A percentile compares a stretch with the other conserved stretches of the same genome.
These are phyloP conservation scores for Miichthys miiuy DNA, from an alignment of 2,797 vertebrate species.

Conservation along the genomic window DNA sequence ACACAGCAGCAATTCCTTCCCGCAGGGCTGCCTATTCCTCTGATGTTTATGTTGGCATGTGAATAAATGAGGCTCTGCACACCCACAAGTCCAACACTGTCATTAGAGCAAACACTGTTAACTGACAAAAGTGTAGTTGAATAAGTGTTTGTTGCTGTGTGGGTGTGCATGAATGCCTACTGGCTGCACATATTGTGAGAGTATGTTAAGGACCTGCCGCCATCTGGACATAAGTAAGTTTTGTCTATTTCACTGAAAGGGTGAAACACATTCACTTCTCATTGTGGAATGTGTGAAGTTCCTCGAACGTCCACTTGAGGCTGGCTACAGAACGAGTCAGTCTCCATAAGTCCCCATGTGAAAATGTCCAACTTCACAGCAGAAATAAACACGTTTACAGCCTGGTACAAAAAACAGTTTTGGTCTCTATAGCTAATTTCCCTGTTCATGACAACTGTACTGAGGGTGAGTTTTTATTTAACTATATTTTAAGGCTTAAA, in stretches of 20 bases:
- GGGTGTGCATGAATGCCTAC: constrained; percentile 32
- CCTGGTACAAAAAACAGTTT: too few species aligned
- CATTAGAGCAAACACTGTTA: constrained; percentile 66
- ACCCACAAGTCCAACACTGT: constrained; percentile 69
- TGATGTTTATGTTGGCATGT: constrained; percentile 67
- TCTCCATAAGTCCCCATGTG: too few species aligned
- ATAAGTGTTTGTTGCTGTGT: constrained; percentile 42
- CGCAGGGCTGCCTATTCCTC: constrained; percentile 33
- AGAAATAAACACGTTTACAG: too few species aligned
- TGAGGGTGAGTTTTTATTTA: too few species aligned
- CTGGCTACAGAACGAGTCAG: too few species aligned
- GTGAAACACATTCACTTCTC: constrained; percentile 16
- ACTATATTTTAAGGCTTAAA: too few species aligned
- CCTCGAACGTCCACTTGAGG: too few species aligned
- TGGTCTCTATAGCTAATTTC: too few species aligned
- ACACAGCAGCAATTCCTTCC: constrained; percentile 48
- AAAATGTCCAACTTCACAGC: too few species aligned
- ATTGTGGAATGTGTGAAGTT: background rate
- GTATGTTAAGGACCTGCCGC: constrained; percentile 36
- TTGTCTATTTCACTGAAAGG: constrained; percentile 36
- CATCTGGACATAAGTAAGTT: constrained; percentile 38
- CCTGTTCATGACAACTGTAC: too few species aligned
- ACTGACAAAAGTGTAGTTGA: constrained; percentile 51
- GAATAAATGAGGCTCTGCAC: constrained; percentile 64
- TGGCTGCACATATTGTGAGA: constrained; percentile 53